These are phyloP conservation scores for Macrosteles quadrilineatus DNA, from an alignment of 1,140 invertebrate genomes.

Conservation along the genomic window DNA sequence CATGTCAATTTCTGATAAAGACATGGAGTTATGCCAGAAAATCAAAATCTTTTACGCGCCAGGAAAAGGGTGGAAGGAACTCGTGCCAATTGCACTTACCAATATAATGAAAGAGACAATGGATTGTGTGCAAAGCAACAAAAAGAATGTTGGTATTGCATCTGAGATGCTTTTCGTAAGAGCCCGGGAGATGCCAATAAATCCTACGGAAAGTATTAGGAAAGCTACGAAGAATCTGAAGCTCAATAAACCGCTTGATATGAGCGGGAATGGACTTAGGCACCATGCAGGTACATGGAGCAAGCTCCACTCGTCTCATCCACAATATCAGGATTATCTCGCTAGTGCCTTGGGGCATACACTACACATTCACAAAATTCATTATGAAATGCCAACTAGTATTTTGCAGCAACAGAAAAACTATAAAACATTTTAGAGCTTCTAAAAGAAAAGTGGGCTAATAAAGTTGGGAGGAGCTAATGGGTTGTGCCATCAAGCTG, in stretches of 20 bases:
- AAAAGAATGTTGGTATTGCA: not conserved
- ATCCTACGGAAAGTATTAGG: conserved; percentile 5
- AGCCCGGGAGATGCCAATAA: not conserved
- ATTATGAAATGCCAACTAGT: conserved; percentile 14
- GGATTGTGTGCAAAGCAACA: not conserved
- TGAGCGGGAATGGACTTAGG: conserved; percentile 23
- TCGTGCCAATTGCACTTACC: conserved; percentile 15
- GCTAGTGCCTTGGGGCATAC: conserved; percentile 17
- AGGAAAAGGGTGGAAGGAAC: conserved; percentile 19
- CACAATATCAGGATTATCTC: conserved; percentile 25
- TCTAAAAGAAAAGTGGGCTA: not conserved
- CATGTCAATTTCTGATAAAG: not conserved
- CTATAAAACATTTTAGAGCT: not conserved
- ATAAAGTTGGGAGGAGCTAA: too few relatives aligned
- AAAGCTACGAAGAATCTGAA: not conserved
- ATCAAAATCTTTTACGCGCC: conserved; percentile 23
- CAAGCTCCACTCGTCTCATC: conserved; percentile 11
- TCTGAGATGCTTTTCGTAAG: not conserved
- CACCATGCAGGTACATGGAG: conserved; percentile 24
- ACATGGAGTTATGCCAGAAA: conserved; percentile 2
- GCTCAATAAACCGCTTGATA: conserved; percentile 9
- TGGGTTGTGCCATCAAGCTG: too few relatives aligned
- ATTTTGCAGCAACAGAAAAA: conserved; percentile 16
- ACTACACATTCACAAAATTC: conserved; percentile 16
- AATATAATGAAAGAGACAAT: conserved; percentile 21